Base-by-base conservation (phyloP, 2,797 vertebrate species). In the Lagorchestes hirsutus region DNA sequence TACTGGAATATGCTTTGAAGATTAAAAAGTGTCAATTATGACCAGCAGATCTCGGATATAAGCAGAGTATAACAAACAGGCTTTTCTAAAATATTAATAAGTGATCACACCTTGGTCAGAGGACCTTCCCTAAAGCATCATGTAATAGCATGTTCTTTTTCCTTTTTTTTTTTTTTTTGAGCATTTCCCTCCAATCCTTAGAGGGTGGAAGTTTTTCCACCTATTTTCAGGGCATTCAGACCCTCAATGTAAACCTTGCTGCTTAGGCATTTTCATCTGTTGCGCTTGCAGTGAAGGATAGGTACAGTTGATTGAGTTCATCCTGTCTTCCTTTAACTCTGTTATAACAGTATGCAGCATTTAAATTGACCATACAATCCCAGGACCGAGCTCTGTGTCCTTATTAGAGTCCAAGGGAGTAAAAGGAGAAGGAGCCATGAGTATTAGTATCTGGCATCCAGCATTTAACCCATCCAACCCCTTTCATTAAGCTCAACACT, bases 61-160 rank as follows among this genome's bases (percentile, higher is more conserved):
- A 93, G 55, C 22, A 90, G 3, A 96, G 95, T 58, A 91, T 91
- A 93, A 57, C 18, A 54, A 18, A 92, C 62, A 82, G 55, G 0
- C 59, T 95, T 98, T 97, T 90, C 87, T 95, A 93, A 98, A 96
- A 96, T 46, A 34, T 57, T 96, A 95, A 55, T 67, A 94, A 96
- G 62, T 50, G 94, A 40, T 96, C 57, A 62, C 93, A 55, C 92
- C 46, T 93, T 92, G 55, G 54, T 27, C 91, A 92, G 92, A 57
- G 46, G n/a, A 93, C 91, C 91, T 16, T 40, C 94, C 90, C 52
- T 94, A 94, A 93, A 93, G 93, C 28, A 57, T 24, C 82, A 74
- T 62, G 94, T 90, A 57, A 95, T 87, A 98, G 97, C 97, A 97
- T 91, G 31, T 92, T 97, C 92, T 95, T 67, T n/a, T 96, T 54